Base-by-base conservation (phyloP, 2,113 vertebrate species). In the Tragelaphus strepsiceros region DNA sequence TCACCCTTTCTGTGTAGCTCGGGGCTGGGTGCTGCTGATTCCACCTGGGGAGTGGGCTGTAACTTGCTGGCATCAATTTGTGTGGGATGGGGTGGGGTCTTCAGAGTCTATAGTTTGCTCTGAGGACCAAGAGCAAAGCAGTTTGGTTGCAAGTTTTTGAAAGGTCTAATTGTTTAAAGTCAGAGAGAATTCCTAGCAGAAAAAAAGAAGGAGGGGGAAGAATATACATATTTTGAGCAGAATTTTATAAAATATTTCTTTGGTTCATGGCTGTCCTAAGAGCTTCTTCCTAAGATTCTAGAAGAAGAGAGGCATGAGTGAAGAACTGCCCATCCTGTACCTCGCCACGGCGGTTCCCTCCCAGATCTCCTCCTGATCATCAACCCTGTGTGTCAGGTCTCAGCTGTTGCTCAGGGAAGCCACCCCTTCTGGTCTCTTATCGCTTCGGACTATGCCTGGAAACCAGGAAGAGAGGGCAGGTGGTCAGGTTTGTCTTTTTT, bases 321-420 rank as follows among this genome's bases (percentile, higher is more conserved):
- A 9, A 54, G 61, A 22, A 1, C 11, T 0, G 22, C 28, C 5
- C 51, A 7, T 17, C 3, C 83, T 1, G 26, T 1, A 3, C 61
- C 74, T 12, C 1, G 30, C 62, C 13, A 0, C 0, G 6, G 35
- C 1, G 1, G 54, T 30, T 90, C 53, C 39, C 24, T 28, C 16
- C 32, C 19, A 15, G 35, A 7, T 7, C 13, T 49, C 1, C 19
- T 7, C 24, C 30, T 5, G 22, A 5, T 8, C 49, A 0, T 13
- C 53, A 54, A 64, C 22, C 12, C 43, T 0, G 15, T 2, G 74
- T 7, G 53, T 46, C 30, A 10, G 78, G 84, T 0, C 67, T 21
- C 24, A 8, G 53, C 67, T 13, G 3, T 8, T 4, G 22, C 56
- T 21, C 13, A 0, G 51, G 71, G 53, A 7, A n/a, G 24, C n/a